Evolutionary conservation across 2,888 invertebrate species (phyloP).

Genomic region (Cremastinae sp.): DNA sequence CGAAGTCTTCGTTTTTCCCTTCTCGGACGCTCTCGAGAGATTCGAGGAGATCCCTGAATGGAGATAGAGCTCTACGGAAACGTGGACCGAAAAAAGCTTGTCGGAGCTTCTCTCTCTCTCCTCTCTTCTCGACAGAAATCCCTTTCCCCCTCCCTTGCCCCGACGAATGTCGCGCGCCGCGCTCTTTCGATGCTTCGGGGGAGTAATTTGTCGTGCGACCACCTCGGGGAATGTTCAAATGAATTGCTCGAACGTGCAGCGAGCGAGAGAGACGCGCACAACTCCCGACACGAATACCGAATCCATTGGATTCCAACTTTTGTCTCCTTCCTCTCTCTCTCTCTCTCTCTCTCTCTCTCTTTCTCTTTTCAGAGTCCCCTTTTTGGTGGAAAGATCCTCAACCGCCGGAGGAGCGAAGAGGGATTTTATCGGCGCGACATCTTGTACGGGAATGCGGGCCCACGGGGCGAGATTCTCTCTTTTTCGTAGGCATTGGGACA

Average conservation of each 20-base stretch:
- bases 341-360: neutral
- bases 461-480: conserved; percentile 72
- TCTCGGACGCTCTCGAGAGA: conserved; percentile 45
- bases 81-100: conserved; percentile 57
- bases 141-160: conserved; percentile 42
- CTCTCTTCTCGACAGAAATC: conserved; percentile 49
- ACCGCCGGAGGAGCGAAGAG: conserved; percentile 58
- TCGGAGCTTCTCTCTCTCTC: conserved; percentile 40
- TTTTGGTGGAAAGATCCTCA: conserved; percentile 49
- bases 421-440: conserved; percentile 80
- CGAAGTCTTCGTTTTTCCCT: conserved; percentile 54
- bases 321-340: conserved; percentile 14
- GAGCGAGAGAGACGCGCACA: conserved; percentile 45
- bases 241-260: conserved; percentile 75
- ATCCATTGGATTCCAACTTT: conserved; percentile 49
- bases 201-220: conserved; percentile 81
- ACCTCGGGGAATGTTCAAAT: conserved; percentile 80
- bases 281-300: conserved; percentile 34
- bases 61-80: conserved; percentile 69
- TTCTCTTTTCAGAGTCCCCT: too few species aligned
- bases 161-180: conserved; percentile 61
- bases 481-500: conserved; percentile 57
- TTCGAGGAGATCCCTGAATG: conserved; percentile 74
- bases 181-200: conserved; percentile 73
- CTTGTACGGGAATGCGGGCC: conserved; percentile 80